Conservation (phyloP, 1,140 invertebrate species). For the Steinernema feltiae region DNA sequence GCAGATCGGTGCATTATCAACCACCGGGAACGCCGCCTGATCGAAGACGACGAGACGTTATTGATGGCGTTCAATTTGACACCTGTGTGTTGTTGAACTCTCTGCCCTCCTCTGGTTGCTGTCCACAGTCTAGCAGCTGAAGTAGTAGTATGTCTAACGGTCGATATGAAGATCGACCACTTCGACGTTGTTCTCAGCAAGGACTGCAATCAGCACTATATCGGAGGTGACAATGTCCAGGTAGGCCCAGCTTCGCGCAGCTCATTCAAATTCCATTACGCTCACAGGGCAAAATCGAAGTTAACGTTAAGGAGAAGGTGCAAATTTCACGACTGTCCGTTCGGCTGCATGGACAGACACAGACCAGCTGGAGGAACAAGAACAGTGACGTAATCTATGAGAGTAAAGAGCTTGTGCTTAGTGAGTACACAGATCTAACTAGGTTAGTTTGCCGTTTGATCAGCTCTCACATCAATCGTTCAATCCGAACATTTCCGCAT, state of each 20-base stretch:
- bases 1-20: neutral
- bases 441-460: constrained; percentile 17
- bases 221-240: constrained; percentile 26
- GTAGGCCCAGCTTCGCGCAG: neutral
- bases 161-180: constrained; percentile 32
- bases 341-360: constrained; percentile 38
- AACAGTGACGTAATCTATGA: constrained; percentile 33
- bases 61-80: constrained; percentile 17
- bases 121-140: neutral
- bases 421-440: constrained; percentile 50
- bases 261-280: constrained; percentile 2
- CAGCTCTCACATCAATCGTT: neutral
- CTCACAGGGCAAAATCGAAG: constrained; percentile 41
- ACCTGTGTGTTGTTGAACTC: constrained; percentile 18
- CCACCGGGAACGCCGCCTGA: neutral
- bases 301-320: constrained; percentile 31
- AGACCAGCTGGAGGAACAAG: constrained; percentile 45
- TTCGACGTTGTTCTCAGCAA: constrained; percentile 30
- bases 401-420: constrained; percentile 43
- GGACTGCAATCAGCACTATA: constrained; percentile 22
- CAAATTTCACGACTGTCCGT: constrained; percentile 41
- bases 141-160: neutral
- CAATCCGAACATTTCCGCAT: neutral
- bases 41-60: neutral
- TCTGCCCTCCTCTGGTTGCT: neutral